phyloP scores from a whole-genome alignment of 2,888 invertebrate genomes.

The Masnerella sp. region DNA sequence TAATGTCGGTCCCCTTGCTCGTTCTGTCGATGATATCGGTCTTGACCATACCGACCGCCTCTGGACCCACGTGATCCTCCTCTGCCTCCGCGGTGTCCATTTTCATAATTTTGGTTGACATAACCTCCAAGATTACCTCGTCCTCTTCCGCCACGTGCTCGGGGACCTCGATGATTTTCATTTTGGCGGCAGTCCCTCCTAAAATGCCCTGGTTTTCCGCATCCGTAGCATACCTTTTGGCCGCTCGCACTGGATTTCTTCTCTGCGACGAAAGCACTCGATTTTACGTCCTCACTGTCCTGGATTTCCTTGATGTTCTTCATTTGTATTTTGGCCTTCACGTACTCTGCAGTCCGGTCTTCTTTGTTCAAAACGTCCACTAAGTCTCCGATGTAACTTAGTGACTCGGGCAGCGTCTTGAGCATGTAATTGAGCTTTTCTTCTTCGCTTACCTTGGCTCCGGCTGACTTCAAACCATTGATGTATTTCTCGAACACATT shows the following conservation, averaged over 20 bases:
- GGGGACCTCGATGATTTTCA: background rate
- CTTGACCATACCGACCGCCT: background rate
- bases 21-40: background rate
- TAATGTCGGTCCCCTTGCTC: constrained; percentile 12
- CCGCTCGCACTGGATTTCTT: constrained; percentile 10
- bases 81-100: background rate
- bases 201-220: constrained; percentile 28
- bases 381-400: constrained; percentile 24
- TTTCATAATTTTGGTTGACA: background rate
- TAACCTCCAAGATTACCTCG: background rate
- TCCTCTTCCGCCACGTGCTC: constrained; percentile 7
- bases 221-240: constrained; percentile 13
- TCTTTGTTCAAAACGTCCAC: constrained; percentile 56
- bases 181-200: constrained; percentile 18
- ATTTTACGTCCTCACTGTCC: background rate
- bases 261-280: constrained; percentile 49
- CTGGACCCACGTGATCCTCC: background rate
- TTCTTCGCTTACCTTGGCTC: constrained; percentile 17
- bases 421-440: constrained; percentile 35
- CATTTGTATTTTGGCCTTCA: constrained; percentile 65
- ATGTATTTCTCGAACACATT: constrained; percentile 44
- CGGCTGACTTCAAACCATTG: constrained; percentile 26
- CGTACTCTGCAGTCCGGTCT: constrained; percentile 64
- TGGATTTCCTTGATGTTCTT: constrained; percentile 22
- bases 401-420: constrained; percentile 13